Evolutionary conservation across 2,888 invertebrate species (phyloP), one percentile per base, ranked within the genome.

Genomic region (Alloplasta piceator): DNA sequence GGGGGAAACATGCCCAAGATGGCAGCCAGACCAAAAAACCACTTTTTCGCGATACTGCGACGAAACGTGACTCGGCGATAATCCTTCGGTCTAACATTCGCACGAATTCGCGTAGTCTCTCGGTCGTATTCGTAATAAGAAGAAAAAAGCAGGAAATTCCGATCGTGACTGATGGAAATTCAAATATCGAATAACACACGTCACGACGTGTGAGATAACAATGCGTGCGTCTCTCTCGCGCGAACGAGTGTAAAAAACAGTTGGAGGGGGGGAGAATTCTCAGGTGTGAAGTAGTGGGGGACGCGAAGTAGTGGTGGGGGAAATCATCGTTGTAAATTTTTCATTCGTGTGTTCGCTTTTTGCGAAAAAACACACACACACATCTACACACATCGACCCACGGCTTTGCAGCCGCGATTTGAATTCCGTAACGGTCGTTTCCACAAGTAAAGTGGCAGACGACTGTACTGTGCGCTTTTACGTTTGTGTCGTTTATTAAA

Each of bases 341-440:
- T 26, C 26, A 26, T 26, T 26, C 26, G 26, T 26, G 26, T 26
- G 26, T 26, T 26, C 26, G 26, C 26, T 26, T 26, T 26, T 3
- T 26, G 26, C 26, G 26, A 26, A 48, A 6, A 66, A 68, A 26
- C 12, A 38, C 46, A 70, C 16, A 67, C 48, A 36, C 50, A 10
- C 56, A 58, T 10, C 58, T 12, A 55, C 68, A 58, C 75, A 73
- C 68, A 76, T 79, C 83, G 76, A 81, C 76, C 78, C 81, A 83
- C 83, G 83, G 78, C 75, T 26, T 26, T 78, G 82, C 80, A 83
- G 72, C 26, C 82, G 64, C 82, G 68, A 80, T 83, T 83, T 79
- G 82, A 83, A 83, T 83, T 83, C 82, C 82, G 83, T 83, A 83
- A 83, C 83, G 83, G 83, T 83, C 83, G 80, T 82, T 26, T 71